These are phyloP conservation scores for Scaptomyza tumidula DNA, from an alignment of 2,888 invertebrate species.

Conservation along the genomic window DNA sequence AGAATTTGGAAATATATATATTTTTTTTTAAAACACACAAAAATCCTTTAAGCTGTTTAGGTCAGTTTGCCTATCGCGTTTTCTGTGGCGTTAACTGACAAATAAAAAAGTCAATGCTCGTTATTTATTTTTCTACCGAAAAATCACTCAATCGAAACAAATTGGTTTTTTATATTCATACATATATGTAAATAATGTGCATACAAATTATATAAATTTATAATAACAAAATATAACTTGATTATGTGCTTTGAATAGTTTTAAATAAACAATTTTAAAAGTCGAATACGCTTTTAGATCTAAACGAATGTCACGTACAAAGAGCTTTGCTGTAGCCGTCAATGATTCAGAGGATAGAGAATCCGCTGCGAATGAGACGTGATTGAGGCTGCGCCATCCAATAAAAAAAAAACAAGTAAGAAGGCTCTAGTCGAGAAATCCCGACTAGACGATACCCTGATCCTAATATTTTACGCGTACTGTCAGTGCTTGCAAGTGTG, in stretches of 20 bases:
- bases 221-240: constrained; percentile 4
- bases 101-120: too few species aligned
- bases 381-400: constrained; percentile 54
- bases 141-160: neutral
- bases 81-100: too few species aligned
- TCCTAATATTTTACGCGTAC: too few species aligned
- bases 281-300: constrained; percentile 13
- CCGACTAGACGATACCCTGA: too few species aligned
- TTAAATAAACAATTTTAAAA: too few species aligned
- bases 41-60: too few species aligned
- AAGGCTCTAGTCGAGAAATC: too few species aligned
- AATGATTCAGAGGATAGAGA: constrained; percentile 47
- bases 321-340: constrained; percentile 12
- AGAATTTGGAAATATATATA: too few species aligned
- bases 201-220: neutral
- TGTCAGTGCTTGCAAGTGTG: too few species aligned
- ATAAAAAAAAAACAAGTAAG: constrained; percentile 1
- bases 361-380: constrained; percentile 45
- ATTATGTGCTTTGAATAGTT: constrained; percentile 5
- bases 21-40: too few species aligned
- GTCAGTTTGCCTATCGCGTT: too few species aligned
- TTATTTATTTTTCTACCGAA: too few species aligned
- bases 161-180: neutral
- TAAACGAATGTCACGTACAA: constrained; percentile 54
- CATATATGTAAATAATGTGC: neutral